Evolutionary conservation across 2,797 vertebrate genomes (phyloP), one percentile per base, ranked within the genome.

Genomic region (Anabas testudineus): DNA sequence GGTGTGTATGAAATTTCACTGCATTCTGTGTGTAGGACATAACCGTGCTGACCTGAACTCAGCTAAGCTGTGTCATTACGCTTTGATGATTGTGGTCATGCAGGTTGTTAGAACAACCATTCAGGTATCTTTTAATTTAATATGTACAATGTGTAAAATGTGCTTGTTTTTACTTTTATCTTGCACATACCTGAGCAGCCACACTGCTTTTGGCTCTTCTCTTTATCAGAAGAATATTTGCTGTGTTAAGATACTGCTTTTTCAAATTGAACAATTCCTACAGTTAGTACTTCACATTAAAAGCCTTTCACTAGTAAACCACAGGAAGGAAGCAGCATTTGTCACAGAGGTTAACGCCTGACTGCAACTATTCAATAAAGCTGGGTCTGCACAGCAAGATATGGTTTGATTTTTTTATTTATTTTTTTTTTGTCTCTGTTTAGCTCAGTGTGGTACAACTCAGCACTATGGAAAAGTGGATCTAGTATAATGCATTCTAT

Each of bases 321-420:
- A 63, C 61, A 66, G 57, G 49, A 74, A 63, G 62, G 62, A 67
- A 67, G 32, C 45, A 10, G 45, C 32, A 1, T 57, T 48, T 52
- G 28, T 54, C 37, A 22, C 28, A 0, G 2, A 32, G n/a, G 5
- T 13, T 28, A 16, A 15, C 0, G 0, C 18, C 19, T n/a, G 30
- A 43, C 55, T n/a, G 22, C 39, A 45, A 15, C 19, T 24, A 8
- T 22, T 42, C 24, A 12, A 6, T 49, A 14, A 43, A 24, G 43
- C 22, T 3, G 9, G 6, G 7, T 10, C 19, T 24, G 24, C 24
- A 28, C 24, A 55, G 22, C 42, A 42, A 57, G n/a, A 61, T 34
- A 39, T 15, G 9, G 45, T 46, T 8, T 1, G 0, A 16, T 13
- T 32, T 37, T 22, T 13, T 47, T 10, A 16, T 13, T 32, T 37